Evolutionary conservation across 1,140 invertebrate genomes (phyloP).

Genomic region (Zaprionus camerounensis): DNA sequence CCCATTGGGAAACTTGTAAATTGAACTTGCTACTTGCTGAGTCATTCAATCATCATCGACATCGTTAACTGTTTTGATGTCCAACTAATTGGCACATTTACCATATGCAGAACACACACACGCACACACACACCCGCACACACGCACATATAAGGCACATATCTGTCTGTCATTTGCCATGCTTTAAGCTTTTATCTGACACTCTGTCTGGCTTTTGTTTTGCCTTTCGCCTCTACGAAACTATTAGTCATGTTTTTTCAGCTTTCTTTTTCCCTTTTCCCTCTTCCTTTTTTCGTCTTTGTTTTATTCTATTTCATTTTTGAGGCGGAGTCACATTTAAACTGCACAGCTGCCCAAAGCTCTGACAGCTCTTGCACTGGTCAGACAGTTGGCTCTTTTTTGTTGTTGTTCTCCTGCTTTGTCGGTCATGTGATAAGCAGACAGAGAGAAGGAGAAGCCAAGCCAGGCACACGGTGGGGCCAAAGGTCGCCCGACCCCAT

Average conservation of each 20-base stretch:
- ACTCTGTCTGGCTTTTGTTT: constrained; percentile 75
- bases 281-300: constrained; percentile 40
- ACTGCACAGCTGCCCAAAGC: constrained; percentile 61
- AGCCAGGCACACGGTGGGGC: not conserved
- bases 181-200: constrained; percentile 74
- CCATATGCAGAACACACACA: constrained; percentile 53
- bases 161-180: constrained; percentile 49
- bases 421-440: constrained; percentile 60
- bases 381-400: constrained; percentile 39
- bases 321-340: constrained; percentile 47
- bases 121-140: constrained; percentile 35
- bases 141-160: not conserved
- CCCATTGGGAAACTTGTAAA: constrained; percentile 34
- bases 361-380: constrained; percentile 48
- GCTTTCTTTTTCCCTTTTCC: constrained; percentile 31
- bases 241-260: constrained; percentile 75
- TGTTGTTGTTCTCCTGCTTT: constrained; percentile 6
- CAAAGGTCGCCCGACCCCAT: constrained; percentile 35
- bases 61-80: constrained; percentile 50
- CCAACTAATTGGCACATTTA: constrained; percentile 74
- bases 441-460: not conserved
- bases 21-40: constrained; percentile 26
- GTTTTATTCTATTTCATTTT: constrained; percentile 32
- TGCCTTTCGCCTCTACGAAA: constrained; percentile 56
- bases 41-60: constrained; percentile 50